phyloP scores from a whole-genome alignment of 2,888 invertebrate species.

The Tipula lateralis region DNA sequence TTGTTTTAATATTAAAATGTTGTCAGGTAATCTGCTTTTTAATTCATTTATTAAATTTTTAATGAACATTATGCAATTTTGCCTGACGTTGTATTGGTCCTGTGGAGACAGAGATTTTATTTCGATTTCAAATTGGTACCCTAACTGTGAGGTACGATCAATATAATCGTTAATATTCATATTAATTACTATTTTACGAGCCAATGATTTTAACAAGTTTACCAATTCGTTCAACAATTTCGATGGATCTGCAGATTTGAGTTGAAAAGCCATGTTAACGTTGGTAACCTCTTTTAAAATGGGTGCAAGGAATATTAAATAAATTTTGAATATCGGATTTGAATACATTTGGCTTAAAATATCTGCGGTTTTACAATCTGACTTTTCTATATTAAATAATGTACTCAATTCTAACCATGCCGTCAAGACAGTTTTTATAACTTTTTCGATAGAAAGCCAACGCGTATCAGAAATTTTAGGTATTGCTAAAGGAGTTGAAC shows the following conservation, averaged over 20 bases:
- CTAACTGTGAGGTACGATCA: background rate
- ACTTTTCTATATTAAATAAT: too few species aligned
- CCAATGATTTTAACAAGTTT: background rate
- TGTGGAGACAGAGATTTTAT: background rate
- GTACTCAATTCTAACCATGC: too few species aligned
- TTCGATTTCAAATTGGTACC: background rate
- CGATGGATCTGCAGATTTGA: slow-evolving; percentile 35
- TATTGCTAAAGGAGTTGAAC: too few species aligned
- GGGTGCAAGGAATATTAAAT: slow-evolving; percentile 35
- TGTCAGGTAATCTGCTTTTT: background rate
- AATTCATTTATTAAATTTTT: background rate
- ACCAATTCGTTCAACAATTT: slow-evolving; percentile 33
- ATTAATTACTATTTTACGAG: background rate
- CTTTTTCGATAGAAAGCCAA: too few species aligned
- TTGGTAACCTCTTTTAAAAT: slow-evolving; percentile 37
- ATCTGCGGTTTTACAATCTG: background rate
- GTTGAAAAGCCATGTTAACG: slow-evolving; percentile 37
- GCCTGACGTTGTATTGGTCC: background rate
- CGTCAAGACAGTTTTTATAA: too few species aligned
- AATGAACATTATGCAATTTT: background rate
- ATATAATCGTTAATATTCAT: background rate
- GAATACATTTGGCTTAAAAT: background rate
- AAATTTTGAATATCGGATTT: background rate
- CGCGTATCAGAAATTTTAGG: too few species aligned
- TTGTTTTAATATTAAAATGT: background rate